Percentiles rank a stretch among this genome's conserved stretches.
These are phyloP conservation scores for Cottoperca gobio DNA, from an alignment of 2,797 vertebrate genomes.

Conservation along the genomic window DNA sequence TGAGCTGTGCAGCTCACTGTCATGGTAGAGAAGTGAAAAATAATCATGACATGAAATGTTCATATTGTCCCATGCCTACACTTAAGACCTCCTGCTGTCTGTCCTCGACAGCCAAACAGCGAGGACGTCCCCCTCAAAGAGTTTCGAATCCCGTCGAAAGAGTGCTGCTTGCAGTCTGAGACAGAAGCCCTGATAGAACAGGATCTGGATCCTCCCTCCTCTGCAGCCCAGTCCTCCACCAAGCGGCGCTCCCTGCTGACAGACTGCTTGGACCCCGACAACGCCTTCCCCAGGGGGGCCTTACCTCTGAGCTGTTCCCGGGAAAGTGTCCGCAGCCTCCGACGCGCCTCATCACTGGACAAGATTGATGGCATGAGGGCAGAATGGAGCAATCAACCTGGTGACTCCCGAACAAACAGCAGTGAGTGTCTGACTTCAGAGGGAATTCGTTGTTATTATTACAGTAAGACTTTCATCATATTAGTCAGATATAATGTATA, in stretches of 20 bases:
- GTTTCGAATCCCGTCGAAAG: constrained; percentile 88
- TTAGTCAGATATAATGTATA: neutral
- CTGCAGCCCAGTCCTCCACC: constrained; percentile 71
- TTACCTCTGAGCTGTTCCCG: constrained; percentile 81
- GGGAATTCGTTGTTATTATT: neutral
- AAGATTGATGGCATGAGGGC: constrained; percentile 89
- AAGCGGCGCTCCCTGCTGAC: constrained; percentile 78
- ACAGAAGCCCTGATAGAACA: constrained; percentile 91
- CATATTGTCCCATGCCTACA: neutral
- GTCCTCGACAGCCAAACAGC: constrained; percentile 80
- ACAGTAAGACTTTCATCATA: neutral
- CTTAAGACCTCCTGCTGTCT: constrained; percentile 31
- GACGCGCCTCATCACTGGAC: constrained; percentile 89
- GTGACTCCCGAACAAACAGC: constrained; percentile 65
- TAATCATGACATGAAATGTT: no score
- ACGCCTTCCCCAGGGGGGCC: constrained; percentile 66
- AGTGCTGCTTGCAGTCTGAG: constrained; percentile 91
- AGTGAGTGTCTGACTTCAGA: constrained; percentile 70
- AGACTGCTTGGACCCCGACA: constrained; percentile 78
- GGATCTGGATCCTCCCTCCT: constrained; percentile 77
- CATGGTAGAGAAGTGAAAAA: no score
- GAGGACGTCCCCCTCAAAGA: constrained; percentile 90
- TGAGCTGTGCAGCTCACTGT: no score
- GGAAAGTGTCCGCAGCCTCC: constrained; percentile 88
- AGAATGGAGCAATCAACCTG: constrained; percentile 72